A percentile compares a stretch with the other conserved stretches of the same genome.
phyloP scores from a whole-genome alignment of 2,888 invertebrate genomes.

The Cerastis leucographa region DNA sequence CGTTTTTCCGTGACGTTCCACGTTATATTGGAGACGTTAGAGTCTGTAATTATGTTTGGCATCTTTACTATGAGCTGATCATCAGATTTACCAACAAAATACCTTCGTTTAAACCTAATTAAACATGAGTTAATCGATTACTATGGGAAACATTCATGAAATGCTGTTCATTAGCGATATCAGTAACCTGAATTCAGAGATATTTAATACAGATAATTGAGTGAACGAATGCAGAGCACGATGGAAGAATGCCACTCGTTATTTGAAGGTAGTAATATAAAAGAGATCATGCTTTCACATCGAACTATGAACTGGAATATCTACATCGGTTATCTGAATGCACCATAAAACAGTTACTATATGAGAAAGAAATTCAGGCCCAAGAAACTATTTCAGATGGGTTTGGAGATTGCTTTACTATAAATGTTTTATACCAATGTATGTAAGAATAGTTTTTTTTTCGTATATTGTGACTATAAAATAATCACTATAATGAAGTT shows the following conservation, averaged over 20 bases:
- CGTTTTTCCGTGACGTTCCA: neutral
- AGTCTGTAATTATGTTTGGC: conserved; percentile 9
- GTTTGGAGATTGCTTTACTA: conserved; percentile 20
- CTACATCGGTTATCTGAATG: conserved; percentile 42
- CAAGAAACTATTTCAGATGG: conserved; percentile 33
- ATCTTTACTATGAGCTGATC: conserved; percentile 9
- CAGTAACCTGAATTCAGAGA: conserved; percentile 58
- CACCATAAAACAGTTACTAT: conserved; percentile 45
- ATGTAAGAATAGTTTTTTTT: no score
- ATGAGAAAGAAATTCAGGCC: conserved; percentile 30
- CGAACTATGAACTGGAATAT: conserved; percentile 15
- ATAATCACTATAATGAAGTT: no score
- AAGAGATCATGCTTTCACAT: conserved; percentile 36
- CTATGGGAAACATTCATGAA: conserved; percentile 47
- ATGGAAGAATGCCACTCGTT: conserved; percentile 37
- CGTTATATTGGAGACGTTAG: neutral
- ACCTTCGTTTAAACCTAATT: conserved; percentile 34
- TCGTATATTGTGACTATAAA: no score
- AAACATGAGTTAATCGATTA: conserved; percentile 41
- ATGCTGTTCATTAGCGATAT: conserved; percentile 51
- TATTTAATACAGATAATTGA: conserved; percentile 59
- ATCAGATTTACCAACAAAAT: conserved; percentile 24
- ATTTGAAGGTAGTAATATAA: conserved; percentile 18
- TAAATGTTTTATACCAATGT: neutral
- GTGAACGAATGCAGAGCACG: conserved; percentile 47